Evolutionary conservation across 2,797 vertebrate species (phyloP).

Genomic region (Setipinna tenuifilis): DNA sequence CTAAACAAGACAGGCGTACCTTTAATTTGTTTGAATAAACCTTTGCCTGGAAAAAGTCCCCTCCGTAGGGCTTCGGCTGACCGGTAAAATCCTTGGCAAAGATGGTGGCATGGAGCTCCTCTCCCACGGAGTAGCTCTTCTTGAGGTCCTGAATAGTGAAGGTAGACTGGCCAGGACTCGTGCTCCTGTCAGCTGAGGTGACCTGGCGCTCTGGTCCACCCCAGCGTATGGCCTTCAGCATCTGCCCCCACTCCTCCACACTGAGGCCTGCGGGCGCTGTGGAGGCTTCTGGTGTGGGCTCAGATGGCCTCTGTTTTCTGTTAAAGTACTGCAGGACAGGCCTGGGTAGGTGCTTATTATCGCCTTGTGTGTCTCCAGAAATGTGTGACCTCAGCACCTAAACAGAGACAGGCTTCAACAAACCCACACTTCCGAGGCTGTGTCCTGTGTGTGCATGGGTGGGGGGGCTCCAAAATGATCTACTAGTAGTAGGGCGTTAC

Average conservation of each 20-base stretch:
- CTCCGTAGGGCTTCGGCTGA: slow-evolving; percentile 77
- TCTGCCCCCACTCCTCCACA: slow-evolving; percentile 23
- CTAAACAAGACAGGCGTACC: neutral
- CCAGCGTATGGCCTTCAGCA: slow-evolving; percentile 34
- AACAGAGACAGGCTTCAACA: neutral
- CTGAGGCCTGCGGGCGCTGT: slow-evolving; percentile 1
- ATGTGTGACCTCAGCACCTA: neutral
- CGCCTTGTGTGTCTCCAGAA: neutral
- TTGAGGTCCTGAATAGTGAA: slow-evolving; percentile 29
- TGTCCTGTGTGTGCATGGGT: too few relatives aligned
- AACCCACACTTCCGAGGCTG: too few relatives aligned
- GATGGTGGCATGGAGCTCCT: slow-evolving; percentile 16
- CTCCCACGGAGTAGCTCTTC: slow-evolving; percentile 37
- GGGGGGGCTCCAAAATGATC: too few relatives aligned
- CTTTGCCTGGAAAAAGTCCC: slow-evolving; percentile 78
- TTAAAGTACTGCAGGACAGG: too few relatives aligned
- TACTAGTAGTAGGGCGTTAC: too few relatives aligned
- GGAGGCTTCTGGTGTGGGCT: too few relatives aligned
- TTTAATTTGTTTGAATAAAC: slow-evolving; percentile 64
- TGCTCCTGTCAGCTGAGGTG: neutral
- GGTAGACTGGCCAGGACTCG: slow-evolving; percentile 30
- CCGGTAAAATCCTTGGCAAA: slow-evolving; percentile 70
- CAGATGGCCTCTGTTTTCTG: neutral
- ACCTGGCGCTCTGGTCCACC: slow-evolving; percentile 24
- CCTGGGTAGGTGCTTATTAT: neutral